These are phyloP conservation scores for Drosophila sturtevanti DNA, from an alignment of 1,140 invertebrate genomes.

Conservation along the genomic window DNA sequence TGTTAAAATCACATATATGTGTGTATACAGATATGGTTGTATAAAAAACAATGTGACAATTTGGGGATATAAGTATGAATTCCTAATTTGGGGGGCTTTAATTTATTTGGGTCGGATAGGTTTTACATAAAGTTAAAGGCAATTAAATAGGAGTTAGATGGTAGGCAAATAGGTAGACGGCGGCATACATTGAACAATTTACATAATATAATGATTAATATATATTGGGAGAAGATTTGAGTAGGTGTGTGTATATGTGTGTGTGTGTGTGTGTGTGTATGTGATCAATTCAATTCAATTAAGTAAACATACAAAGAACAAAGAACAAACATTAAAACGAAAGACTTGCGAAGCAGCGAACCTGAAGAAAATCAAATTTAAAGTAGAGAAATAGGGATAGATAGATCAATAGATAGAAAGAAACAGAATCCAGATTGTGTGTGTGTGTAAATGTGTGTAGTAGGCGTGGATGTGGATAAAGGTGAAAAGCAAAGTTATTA, in stretches of 20 bases:
- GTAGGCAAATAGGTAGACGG: conserved; percentile 1
- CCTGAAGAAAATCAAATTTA: conserved; percentile 25
- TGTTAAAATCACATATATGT: neutral
- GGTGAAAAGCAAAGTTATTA: neutral
- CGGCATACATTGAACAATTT: conserved; percentile 8
- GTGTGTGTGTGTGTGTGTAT: neutral
- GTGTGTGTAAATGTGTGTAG: neutral
- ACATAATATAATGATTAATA: conserved; percentile 8
- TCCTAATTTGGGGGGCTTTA: neutral
- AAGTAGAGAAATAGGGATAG: neutral
- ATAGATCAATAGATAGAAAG: neutral
- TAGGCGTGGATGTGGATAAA: conserved; percentile 2
- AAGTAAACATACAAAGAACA: conserved; percentile 40
- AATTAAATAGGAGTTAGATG: neutral
- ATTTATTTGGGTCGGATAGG: neutral
- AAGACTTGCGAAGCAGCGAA: conserved; percentile 50
- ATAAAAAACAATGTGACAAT: neutral
- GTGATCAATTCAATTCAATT: conserved; percentile 2
- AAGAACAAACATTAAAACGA: conserved; percentile 48
- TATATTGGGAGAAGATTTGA: neutral
- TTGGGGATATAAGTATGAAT: neutral
- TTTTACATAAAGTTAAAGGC: neutral
- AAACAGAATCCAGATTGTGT: neutral
- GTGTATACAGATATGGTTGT: neutral
- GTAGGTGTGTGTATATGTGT: neutral